Evolutionary conservation across 2,888 invertebrate genomes (phyloP).

Genomic region (Escarpia spicata): DNA sequence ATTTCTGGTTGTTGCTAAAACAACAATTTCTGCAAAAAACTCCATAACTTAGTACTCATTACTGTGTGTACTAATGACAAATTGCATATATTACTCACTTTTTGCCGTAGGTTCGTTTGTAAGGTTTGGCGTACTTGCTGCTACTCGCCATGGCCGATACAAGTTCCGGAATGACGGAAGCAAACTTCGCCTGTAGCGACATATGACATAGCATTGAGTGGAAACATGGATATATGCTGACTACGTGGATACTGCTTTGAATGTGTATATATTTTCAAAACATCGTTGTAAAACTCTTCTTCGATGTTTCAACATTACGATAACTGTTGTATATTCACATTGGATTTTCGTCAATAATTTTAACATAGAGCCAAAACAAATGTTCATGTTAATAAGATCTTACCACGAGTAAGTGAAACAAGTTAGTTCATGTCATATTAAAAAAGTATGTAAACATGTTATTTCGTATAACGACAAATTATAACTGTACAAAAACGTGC

Average conservation of each 20-base stretch:
- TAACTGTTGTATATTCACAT: not conserved
- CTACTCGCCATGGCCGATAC: constrained; percentile 32
- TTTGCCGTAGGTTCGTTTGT: constrained; percentile 38
- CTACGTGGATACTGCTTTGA: not conserved
- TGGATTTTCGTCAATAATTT: too few species aligned
- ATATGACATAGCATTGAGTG: not conserved
- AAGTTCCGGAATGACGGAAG: constrained; percentile 38
- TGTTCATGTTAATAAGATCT: too few species aligned
- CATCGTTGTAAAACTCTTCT: too few species aligned
- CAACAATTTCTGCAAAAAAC: too few species aligned
- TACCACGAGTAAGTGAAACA: too few species aligned
- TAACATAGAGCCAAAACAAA: too few species aligned
- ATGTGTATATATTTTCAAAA: not conserved
- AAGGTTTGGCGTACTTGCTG: constrained; percentile 37
- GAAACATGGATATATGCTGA: too few species aligned
- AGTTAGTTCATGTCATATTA: too few species aligned
- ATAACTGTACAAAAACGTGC: not conserved
- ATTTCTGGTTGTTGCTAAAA: too few species aligned
- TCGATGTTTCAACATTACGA: not conserved
- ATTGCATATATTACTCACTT: constrained; percentile 26
- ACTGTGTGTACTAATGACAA: not conserved
- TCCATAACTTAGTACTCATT: not conserved
- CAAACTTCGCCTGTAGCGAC: constrained; percentile 40
- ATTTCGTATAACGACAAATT: too few species aligned
- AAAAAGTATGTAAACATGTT: too few species aligned